Conservation (phyloP, 1,140 invertebrate species). For the Galendromus occidentalis region DNA sequence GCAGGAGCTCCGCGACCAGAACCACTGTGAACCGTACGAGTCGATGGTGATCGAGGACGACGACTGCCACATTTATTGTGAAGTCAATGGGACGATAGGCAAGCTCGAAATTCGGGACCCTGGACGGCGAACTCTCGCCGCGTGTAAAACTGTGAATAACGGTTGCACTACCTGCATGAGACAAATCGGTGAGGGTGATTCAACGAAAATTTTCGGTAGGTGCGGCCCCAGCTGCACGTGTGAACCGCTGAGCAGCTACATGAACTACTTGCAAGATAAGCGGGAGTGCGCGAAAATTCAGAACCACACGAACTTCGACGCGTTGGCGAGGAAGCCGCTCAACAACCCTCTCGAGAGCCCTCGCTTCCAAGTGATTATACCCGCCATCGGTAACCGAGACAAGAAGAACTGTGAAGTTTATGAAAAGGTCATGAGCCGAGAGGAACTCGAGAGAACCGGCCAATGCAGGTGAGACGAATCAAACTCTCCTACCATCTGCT, state of each 20-base stretch:
- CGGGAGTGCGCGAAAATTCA: not conserved
- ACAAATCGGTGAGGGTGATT: not conserved
- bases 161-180: not conserved
- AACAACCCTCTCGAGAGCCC: not conserved
- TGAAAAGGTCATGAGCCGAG: not conserved
- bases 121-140: not conserved
- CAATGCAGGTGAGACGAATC: slow-evolving; percentile 11
- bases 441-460: not conserved
- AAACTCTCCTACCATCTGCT: not conserved
- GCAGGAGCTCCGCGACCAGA: not conserved
- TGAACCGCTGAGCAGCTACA: not conserved
- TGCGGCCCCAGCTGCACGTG: not conserved
- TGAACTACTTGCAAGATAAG: not conserved
- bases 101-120: slow-evolving; percentile 2
- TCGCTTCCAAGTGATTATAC: not conserved
- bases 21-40: slow-evolving; percentile 5
- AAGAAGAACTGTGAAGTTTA: not conserved
- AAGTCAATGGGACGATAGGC: not conserved
- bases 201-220: not conserved
- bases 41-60: slow-evolving; percentile 6
- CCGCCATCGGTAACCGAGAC: not conserved
- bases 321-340: not conserved
- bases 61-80: slow-evolving; percentile 9
- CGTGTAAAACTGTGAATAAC: slow-evolving; percentile 1
- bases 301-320: not conserved